These are phyloP conservation scores for Platanista minor DNA, from an alignment of 2,113 vertebrate genomes.

Conservation along the genomic window DNA sequence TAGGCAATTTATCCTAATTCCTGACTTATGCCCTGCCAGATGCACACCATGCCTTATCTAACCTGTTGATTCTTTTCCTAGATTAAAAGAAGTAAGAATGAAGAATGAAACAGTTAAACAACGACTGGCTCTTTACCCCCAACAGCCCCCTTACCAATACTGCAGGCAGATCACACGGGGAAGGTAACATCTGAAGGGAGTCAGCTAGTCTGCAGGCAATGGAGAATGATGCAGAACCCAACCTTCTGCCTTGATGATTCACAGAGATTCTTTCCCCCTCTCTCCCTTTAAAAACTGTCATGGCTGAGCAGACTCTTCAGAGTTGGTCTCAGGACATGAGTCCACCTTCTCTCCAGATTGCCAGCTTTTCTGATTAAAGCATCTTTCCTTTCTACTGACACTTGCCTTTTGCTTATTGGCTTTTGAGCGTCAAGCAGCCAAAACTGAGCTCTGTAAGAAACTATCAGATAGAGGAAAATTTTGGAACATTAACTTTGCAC, in stretches of 20 bases:
- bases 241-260: not conserved
- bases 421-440: not conserved
- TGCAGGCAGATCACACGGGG: rapidly evolving
- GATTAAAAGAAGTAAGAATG: not conserved
- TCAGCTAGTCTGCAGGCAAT: not conserved
- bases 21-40: not conserved
- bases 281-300: not conserved
- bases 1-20: not conserved
- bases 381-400: not conserved
- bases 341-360: not conserved
- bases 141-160: not conserved
- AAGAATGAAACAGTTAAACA: not conserved
- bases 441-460: not conserved
- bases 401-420: not conserved
- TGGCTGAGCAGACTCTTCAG: not conserved
- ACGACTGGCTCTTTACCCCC: not conserved
- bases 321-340: not conserved
- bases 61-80: not conserved
- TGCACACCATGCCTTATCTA: not conserved
- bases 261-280: not conserved
- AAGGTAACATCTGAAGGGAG: not conserved
- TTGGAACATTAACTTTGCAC: not conserved
- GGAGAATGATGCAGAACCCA: not conserved
- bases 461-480: not conserved
- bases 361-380: not conserved